These are phyloP conservation scores for Zoanthus sociatus DNA, from an alignment of 92 coral and sea anemone species.

Conservation along the genomic window DNA sequence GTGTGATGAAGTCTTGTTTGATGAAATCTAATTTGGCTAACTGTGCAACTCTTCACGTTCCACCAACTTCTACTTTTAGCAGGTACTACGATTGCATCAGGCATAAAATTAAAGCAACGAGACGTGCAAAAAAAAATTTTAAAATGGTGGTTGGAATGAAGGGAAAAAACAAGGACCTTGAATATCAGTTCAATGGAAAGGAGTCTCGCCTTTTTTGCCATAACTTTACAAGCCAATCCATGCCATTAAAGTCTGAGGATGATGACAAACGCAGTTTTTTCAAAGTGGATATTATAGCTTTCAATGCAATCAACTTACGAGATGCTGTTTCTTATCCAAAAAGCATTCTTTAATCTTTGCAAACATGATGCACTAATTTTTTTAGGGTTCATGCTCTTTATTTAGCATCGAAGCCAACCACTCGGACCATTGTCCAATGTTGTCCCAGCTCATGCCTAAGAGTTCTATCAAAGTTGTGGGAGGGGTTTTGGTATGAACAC, in stretches of 20 bases:
- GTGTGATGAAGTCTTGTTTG: background rate
- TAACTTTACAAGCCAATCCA: background rate
- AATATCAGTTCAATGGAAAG: background rate
- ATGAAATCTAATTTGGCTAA: background rate
- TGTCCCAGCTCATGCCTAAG: constrained; percentile 1
- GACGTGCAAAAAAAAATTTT: background rate
- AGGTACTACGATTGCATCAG: background rate
- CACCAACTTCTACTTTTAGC: background rate
- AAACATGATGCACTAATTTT: background rate
- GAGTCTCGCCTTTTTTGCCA: background rate
- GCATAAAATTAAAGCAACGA: background rate
- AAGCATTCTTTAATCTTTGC: constrained; percentile 18
- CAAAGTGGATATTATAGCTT: background rate
- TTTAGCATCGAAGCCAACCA: background rate
- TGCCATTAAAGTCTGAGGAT: background rate
- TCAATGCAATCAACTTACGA: constrained; percentile 46
- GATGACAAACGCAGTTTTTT: constrained; percentile 54
- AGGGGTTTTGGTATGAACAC: background rate
- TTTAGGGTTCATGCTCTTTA: background rate
- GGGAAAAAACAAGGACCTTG: background rate
- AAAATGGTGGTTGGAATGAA: background rate
- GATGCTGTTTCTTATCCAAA: constrained; percentile 53
- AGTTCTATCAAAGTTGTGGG: background rate
- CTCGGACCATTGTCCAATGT: constrained; percentile 7
- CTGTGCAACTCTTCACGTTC: background rate